These are phyloP conservation scores for Drosophila setifemur DNA, from an alignment of 1,140 invertebrate genomes.

Conservation along the genomic window DNA sequence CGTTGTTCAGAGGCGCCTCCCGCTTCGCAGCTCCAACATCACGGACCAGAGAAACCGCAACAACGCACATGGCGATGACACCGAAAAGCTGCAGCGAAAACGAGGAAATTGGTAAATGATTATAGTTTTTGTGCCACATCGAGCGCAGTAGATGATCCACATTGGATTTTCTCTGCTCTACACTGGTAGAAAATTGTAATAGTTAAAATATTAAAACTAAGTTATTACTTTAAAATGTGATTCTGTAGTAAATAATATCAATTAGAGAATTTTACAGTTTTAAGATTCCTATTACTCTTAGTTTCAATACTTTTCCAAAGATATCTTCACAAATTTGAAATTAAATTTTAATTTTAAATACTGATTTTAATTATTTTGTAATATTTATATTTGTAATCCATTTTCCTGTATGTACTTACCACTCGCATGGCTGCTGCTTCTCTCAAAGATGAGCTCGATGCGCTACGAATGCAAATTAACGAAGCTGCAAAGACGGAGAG, in stretches of 20 bases:
- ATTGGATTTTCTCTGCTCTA: not conserved
- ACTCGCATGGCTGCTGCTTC: slow-evolving; percentile 50
- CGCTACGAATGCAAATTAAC: slow-evolving; percentile 64
- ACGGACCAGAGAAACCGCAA: slow-evolving; percentile 21
- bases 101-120: slow-evolving; percentile 74
- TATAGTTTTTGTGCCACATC: slow-evolving; percentile 50
- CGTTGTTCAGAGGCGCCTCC: slow-evolving; percentile 69
- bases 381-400: too few species aligned
- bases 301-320: too few species aligned
- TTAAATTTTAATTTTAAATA: too few species aligned
- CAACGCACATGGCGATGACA: slow-evolving; percentile 48
- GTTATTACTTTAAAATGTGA: too few species aligned
- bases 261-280: too few species aligned
- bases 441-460: slow-evolving; percentile 27
- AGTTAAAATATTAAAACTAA: not conserved
- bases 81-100: slow-evolving; percentile 65
- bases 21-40: slow-evolving; percentile 55
- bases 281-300: too few species aligned
- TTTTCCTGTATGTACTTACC: slow-evolving; percentile 36
- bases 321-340: too few species aligned
- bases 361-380: too few species aligned
- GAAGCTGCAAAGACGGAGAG: slow-evolving; percentile 26
- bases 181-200: not conserved
- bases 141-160: slow-evolving; percentile 21
- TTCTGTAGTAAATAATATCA: too few species aligned